Evolutionary conservation across 2,797 vertebrate species (phyloP), one percentile per base, ranked within the genome.

Genomic region (Intellagama lesueurii): DNA sequence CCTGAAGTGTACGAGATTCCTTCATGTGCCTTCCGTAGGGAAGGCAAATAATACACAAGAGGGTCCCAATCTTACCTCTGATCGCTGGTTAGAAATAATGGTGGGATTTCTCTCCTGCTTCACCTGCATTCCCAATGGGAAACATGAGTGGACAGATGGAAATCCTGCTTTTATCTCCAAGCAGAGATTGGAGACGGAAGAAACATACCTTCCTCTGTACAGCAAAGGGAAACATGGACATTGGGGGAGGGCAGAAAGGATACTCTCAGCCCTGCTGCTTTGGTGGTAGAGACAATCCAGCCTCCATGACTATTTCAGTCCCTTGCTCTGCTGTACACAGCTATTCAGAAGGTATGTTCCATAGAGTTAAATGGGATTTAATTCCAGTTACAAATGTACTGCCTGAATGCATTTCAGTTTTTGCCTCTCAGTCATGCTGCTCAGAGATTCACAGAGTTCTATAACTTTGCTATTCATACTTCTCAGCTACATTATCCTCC

Each of bases 321-420:
- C 40, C 40, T 14, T 35, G 3, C 8, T 7, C 35, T 75, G 22
- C 73, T 75, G 16, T 19, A 35, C 19, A 19, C 26, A 49, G 35
- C 69, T 17, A 16, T n/a, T 60, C 73, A 85, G 1, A 60, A 60
- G 16, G 9, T 40, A 79, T 49, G 9, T 49, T 30, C 30, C 30
- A 79, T 12, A 32, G 76, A 24, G 4, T 9, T 81, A n/a, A 81
- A 66, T 16, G 2, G 5, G n/a, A 81, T 24, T 81, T 66, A 14
- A 1, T 44, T 60, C 56, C 56, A 81, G 32, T n/a, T 40, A 16
- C 9, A 66, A 12, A 66, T 66, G 11, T 81, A 19, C 22, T 2
- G 32, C 9, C 7, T 11, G 81, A 93, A 81, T 64, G 81, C 26
- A 81, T 81, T 93, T 87, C 26, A 28, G 28, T 89, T 92, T 85